These are phyloP conservation scores for Diglossa cyanea DNA, from an alignment of 2,797 vertebrate species.

Conservation along the genomic window DNA sequence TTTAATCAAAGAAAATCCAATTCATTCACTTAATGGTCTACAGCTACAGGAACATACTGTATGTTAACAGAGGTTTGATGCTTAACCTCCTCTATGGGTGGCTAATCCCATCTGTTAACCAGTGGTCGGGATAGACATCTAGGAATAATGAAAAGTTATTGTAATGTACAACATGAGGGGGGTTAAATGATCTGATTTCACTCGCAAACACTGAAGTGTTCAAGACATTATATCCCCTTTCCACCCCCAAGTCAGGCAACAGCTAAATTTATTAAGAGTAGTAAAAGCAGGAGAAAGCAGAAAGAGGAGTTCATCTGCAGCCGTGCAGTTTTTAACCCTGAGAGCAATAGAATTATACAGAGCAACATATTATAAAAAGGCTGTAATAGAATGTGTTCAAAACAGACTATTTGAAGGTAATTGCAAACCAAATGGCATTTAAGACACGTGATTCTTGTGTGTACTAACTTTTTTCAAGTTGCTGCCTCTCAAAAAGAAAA, in stretches of 20 bases:
- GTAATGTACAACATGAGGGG: neutral
- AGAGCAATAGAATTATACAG: neutral
- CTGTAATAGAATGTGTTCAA: neutral
- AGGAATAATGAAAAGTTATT: neutral
- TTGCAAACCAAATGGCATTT: neutral
- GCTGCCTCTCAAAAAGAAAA: neutral
- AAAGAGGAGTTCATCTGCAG: neutral
- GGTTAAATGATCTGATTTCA: neutral
- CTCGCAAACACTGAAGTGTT: neutral
- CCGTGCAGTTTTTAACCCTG: neutral
- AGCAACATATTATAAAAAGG: neutral
- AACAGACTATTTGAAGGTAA: neutral
- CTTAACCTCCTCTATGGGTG: neutral
- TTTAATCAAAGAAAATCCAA: neutral
- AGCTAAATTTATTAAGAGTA: neutral
- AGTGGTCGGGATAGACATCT: neutral
- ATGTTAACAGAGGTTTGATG: neutral
- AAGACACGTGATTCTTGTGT: neutral
- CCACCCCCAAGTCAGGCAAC: neutral
- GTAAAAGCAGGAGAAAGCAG: neutral
- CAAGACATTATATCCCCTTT: neutral
- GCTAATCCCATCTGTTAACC: neutral
- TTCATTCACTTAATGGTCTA: neutral
- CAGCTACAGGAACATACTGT: neutral
- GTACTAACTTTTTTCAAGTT: neutral